Conservation (phyloP, 1,140 invertebrate genomes). For the Bradysia coprophila region DNA sequence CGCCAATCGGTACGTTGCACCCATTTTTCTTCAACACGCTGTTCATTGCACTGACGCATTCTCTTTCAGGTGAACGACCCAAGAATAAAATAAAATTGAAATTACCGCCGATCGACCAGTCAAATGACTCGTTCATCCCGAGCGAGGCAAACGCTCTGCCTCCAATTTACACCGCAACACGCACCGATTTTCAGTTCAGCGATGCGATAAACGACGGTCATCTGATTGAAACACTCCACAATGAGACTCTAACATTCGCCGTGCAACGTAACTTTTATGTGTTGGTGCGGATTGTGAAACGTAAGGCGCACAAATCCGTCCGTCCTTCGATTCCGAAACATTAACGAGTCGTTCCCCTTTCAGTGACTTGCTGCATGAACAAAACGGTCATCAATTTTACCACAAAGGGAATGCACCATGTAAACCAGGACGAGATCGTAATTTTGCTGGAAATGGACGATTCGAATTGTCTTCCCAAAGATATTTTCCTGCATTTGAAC, state of each 20-base stretch:
- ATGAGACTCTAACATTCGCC: slow-evolving; percentile 55
- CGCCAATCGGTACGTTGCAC: too few relatives aligned
- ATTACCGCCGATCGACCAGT: slow-evolving; percentile 8
- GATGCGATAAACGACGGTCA: slow-evolving; percentile 29
- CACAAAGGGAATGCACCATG: slow-evolving; percentile 57
- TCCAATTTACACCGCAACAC: slow-evolving; percentile 22
- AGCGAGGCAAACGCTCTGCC: slow-evolving; percentile 26
- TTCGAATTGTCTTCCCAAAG: slow-evolving; percentile 44
- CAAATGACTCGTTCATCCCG: slow-evolving; percentile 37
- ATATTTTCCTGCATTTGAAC: slow-evolving; percentile 60
- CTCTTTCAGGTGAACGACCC: too few relatives aligned
- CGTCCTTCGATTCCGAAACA: too few relatives aligned
- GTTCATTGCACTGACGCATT: too few relatives aligned
- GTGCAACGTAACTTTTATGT: slow-evolving; percentile 62
- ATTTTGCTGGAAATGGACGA: slow-evolving; percentile 56
- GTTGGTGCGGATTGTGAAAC: slow-evolving; percentile 53
- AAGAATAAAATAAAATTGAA: too few relatives aligned
- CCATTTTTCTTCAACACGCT: too few relatives aligned
- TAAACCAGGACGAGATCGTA: slow-evolving; percentile 74
- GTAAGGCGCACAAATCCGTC: slow-evolving; percentile 36
- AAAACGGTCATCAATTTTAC: slow-evolving; percentile 64
- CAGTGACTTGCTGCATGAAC: slow-evolving; percentile 71
- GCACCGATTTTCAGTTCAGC: slow-evolving; percentile 34
- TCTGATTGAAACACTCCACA: slow-evolving; percentile 31
- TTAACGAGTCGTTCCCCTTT: too few relatives aligned